Evolutionary conservation across 2,888 invertebrate species (phyloP).

Genomic region (Drosophila nigricruria): DNA sequence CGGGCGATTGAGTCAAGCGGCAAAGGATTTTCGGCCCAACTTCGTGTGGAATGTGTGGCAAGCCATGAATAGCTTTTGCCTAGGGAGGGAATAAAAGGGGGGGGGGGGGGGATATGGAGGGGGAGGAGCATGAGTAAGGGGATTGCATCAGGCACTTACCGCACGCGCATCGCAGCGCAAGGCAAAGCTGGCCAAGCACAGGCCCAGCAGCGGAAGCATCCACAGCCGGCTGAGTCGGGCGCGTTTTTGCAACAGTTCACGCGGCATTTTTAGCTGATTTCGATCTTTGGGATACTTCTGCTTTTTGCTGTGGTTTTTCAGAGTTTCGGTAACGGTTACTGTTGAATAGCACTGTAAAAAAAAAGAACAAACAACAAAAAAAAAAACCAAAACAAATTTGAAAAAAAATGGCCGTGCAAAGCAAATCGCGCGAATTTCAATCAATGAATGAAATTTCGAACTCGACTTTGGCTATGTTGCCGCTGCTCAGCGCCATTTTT

Average conservation of each 20-base stretch:
- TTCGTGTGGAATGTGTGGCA: conserved; percentile 15
- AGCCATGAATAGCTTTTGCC: conserved; percentile 9
- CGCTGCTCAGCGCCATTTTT: conserved; percentile 11
- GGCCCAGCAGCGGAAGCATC: conserved; percentile 69
- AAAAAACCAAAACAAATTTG: conserved; percentile 24
- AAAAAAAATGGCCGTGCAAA: conserved; percentile 23
- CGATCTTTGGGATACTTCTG: conserved; percentile 17
- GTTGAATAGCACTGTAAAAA: conserved; percentile 49
- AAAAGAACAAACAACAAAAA: conserved; percentile 22
- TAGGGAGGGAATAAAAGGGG: neutral
- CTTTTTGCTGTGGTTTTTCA: conserved; percentile 12
- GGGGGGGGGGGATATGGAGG: neutral
- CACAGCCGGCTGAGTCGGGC: conserved; percentile 46
- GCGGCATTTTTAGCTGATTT: conserved; percentile 43
- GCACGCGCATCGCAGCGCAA: conserved; percentile 82
- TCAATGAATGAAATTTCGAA: conserved; percentile 37
- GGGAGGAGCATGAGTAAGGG: neutral
- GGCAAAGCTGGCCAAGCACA: conserved; percentile 69
- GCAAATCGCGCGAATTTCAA: conserved; percentile 32
- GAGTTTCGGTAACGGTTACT: conserved; percentile 17
- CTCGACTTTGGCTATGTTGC: conserved; percentile 21
- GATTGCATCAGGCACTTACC: conserved; percentile 69
- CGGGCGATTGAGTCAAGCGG: conserved; percentile 16
- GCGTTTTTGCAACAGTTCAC: conserved; percentile 47
- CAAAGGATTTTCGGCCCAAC: conserved; percentile 24